Evolutionary conservation across 2,113 vertebrate genomes (phyloP).

Genomic region (Oxyruncus cristatus): DNA sequence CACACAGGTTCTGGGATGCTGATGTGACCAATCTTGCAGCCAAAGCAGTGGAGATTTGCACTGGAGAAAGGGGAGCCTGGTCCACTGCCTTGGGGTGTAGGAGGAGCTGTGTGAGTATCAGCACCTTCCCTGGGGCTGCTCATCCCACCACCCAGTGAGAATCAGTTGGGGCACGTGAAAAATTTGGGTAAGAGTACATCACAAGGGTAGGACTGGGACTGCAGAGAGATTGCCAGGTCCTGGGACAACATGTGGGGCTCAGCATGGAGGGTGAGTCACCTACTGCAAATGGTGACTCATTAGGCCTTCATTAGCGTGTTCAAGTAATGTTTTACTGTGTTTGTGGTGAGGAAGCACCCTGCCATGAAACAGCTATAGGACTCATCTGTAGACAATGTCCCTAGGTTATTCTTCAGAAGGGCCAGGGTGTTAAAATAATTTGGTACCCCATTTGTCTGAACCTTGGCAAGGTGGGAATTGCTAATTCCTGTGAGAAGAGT

Average conservation of each 20-base stretch:
- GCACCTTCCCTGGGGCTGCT: neutral
- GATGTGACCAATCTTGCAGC: neutral
- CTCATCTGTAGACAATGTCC: neutral
- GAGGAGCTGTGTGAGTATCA: neutral
- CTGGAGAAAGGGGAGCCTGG: neutral
- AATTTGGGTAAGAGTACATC: neutral
- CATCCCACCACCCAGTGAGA: neutral
- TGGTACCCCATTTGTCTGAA: neutral
- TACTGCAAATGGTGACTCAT: too few relatives aligned
- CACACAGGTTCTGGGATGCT: neutral
- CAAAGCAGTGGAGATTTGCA: neutral
- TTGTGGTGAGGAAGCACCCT: too few relatives aligned
- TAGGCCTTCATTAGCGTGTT: too few relatives aligned
- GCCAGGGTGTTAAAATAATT: neutral
- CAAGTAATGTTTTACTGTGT: too few relatives aligned
- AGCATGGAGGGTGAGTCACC: too few relatives aligned
- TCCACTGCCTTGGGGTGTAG: rapidly evolving
- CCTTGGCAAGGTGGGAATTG: neutral
- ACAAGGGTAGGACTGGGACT: neutral
- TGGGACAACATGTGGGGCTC: too few relatives aligned
- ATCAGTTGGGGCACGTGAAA: neutral
- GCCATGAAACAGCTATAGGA: too few relatives aligned
- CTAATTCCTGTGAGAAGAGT: neutral
- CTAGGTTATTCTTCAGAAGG: neutral
- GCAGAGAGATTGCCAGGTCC: too few relatives aligned